Base-by-base conservation (phyloP, 2,888 invertebrate species). In the Carcina quercana region DNA sequence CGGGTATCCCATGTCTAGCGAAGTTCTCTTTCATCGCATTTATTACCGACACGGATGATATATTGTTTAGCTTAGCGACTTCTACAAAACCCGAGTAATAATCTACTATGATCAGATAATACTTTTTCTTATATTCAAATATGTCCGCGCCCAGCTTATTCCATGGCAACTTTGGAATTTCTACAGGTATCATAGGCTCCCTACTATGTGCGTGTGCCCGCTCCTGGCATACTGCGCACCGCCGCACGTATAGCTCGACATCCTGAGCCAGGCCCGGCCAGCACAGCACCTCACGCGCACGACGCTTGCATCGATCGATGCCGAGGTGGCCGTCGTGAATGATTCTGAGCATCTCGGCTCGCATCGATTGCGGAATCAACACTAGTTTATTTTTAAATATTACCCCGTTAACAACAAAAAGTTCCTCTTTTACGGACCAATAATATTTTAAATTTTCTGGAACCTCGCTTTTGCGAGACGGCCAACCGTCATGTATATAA, bases 21-120 rank as follows among this genome's bases (percentile, higher is more conserved):
- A 13, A 13, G 10, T 25, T 13, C 3, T 10, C 7, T 27, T 27
- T 15, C 4, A n/a, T 3, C 5, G 27, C 11, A 15, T 15, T 6
- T 13, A 15, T 17, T 4, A 15, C 17, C 3, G 10, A 8, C 7
- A n/a, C n/a, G 4, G 47, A 83, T 20, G 11, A 6, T 3, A 17
- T 25, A n/a, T 19, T 24, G 15, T 14, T 17, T 31, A 24, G 8
- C 15, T 13, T 22, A 5, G 5, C 11, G 3, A 42, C 30, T 21
- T 42, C 37, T 19, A 40, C 24, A 26, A 21, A 43, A 3, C 32
- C 33, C 1, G 36, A 34, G 27, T 30, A 40, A 24, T 37, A 40
- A 35, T 42, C 37, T 1, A 42, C 32, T 2, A 43, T 12, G 5
- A 43, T 32, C 3, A 46, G 15, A 29, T 28, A 40, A 15, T 35